These are phyloP conservation scores for Carcina quercana DNA, from an alignment of 2,888 invertebrate species.

Conservation along the genomic window DNA sequence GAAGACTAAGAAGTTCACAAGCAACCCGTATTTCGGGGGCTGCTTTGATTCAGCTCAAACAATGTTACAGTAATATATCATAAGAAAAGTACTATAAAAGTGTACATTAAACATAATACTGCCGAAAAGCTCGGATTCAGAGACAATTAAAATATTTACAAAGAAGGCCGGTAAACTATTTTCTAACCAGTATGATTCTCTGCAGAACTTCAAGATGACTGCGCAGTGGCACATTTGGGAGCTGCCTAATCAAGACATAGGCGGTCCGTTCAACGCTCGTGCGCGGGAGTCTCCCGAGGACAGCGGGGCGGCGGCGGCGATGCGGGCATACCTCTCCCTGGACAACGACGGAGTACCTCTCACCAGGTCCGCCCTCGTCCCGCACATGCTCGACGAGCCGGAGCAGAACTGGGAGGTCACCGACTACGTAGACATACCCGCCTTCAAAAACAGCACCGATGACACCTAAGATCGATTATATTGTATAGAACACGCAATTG, in stretches of 20 bases:
- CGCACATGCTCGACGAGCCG: constrained; percentile 59
- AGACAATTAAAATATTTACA: too few relatives aligned
- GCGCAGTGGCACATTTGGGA: constrained; percentile 69
- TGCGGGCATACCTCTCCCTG: constrained; percentile 77
- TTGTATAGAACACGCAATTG: too few relatives aligned
- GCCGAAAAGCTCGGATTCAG: too few relatives aligned
- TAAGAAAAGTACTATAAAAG: too few relatives aligned
- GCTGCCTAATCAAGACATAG: constrained; percentile 69
- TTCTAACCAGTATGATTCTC: constrained; percentile 1
- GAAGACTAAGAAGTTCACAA: too few relatives aligned
- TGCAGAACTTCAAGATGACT: constrained; percentile 75
- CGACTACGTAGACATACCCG: constrained; percentile 77
- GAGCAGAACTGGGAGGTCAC: constrained; percentile 79
- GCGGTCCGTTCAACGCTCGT: constrained; percentile 78
- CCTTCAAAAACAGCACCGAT: background rate
- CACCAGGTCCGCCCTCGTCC: constrained; percentile 70
- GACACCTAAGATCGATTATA: too few relatives aligned
- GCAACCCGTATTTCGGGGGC: too few relatives aligned
- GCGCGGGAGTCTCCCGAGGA: constrained; percentile 58
- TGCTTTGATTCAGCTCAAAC: too few relatives aligned
- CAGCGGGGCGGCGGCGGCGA: constrained; percentile 61
- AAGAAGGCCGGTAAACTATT: too few relatives aligned
- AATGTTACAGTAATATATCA: too few relatives aligned
- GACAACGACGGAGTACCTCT: constrained; percentile 76
- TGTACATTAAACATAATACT: too few relatives aligned